Percentiles rank a stretch among this genome's conserved stretches.
Conservation (phyloP, 2,888 invertebrate genomes). For the Thymelicus lineola region DNA sequence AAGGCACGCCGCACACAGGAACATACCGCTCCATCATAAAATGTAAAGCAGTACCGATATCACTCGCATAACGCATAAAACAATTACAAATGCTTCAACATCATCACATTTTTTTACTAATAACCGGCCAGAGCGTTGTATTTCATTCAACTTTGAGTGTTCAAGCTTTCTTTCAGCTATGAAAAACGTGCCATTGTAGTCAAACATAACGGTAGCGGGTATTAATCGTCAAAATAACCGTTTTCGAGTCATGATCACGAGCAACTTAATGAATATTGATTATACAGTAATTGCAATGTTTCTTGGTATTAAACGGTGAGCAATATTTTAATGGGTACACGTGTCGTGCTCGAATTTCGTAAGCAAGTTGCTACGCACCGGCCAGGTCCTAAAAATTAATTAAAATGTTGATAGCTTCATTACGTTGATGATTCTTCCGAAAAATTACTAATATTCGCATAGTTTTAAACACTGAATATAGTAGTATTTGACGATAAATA, state of each 20-base stretch:
- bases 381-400: conserved; percentile 17
- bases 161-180: conserved; percentile 33
- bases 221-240: conserved; percentile 40
- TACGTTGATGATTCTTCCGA: neutral
- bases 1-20: conserved; percentile 65
- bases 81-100: conserved; percentile 60
- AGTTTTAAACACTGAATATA: neutral
- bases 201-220: conserved; percentile 39
- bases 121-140: conserved; percentile 47
- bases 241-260: conserved; percentile 40
- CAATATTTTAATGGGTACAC: conserved; percentile 38
- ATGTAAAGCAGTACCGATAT: conserved; percentile 71
- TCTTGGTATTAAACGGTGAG: conserved; percentile 42
- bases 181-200: conserved; percentile 38
- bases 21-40: conserved; percentile 77
- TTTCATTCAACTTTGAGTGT: conserved; percentile 54
- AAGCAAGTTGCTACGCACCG: conserved; percentile 25
- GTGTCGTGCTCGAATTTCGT: conserved; percentile 22
- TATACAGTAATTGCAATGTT: conserved; percentile 34
- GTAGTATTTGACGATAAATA: too few relatives aligned
- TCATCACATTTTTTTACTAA: conserved; percentile 53
- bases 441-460: neutral
- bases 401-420: conserved; percentile 29
- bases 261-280: conserved; percentile 47
- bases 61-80: conserved; percentile 65